A percentile compares a stretch with the other conserved stretches of the same genome.
phyloP scores from a whole-genome alignment of 2,888 invertebrate genomes.

The Clusia tigrina region DNA sequence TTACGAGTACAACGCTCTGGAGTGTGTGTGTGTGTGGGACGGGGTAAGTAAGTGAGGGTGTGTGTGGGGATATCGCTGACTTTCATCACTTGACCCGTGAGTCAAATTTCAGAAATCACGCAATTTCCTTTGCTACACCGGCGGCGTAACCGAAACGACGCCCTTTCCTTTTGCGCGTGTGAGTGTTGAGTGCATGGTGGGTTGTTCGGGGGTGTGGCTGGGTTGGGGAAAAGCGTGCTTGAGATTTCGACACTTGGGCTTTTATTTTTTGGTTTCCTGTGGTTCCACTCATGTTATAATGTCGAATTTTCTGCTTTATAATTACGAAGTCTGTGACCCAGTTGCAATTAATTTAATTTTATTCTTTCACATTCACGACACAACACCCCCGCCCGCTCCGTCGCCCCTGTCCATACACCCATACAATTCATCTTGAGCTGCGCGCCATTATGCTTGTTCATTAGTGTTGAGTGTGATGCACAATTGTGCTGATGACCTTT shows the following conservation, averaged over 20 bases:
- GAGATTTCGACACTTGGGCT: constrained; percentile 4
- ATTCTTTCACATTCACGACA: no score
- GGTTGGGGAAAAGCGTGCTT: constrained; percentile 19
- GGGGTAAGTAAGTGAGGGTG: no score
- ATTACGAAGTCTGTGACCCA: constrained; percentile 51
- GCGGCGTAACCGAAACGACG: constrained; percentile 3
- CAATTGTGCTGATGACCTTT: no score
- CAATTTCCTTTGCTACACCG: constrained; percentile 48
- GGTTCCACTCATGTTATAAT: constrained; percentile 16
- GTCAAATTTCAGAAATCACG: constrained; percentile 46
- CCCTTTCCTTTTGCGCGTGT: background rate
- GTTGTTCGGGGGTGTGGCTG: constrained; percentile 9
- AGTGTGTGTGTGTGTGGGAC: constrained; percentile 27
- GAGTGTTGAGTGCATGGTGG: background rate
- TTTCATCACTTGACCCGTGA: constrained; percentile 45
- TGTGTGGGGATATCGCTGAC: constrained; percentile 28
- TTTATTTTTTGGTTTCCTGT: background rate
- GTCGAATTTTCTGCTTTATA: constrained; percentile 32
- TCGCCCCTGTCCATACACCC: no score
- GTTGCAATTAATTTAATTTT: constrained; percentile 47
- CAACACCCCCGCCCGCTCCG: no score
- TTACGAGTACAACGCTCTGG: no score
- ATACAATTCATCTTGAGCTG: no score
- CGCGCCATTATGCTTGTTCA: no score
- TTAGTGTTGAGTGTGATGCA: no score